These are phyloP conservation scores for Tanaodytes sp. DNA, from an alignment of 2,888 invertebrate genomes.

Conservation along the genomic window DNA sequence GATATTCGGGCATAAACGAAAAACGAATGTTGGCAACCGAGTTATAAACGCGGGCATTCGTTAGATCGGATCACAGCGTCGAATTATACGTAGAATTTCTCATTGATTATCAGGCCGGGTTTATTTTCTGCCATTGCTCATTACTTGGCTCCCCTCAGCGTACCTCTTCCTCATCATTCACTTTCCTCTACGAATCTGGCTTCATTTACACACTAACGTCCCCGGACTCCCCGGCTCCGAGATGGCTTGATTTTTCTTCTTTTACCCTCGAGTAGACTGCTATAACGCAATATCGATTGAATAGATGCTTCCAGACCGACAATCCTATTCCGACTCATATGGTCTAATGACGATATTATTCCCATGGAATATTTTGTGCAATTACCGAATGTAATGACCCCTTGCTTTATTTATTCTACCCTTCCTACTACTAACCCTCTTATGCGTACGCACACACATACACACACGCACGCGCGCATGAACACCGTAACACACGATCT, in stretches of 20 bases:
- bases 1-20: constrained; percentile 29
- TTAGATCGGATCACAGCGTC: constrained; percentile 53
- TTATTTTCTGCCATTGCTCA: constrained; percentile 55
- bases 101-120: constrained; percentile 63
- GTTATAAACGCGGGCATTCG: constrained; percentile 28
- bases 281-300: constrained; percentile 49
- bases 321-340: constrained; percentile 46
- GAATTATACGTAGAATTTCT: constrained; percentile 58
- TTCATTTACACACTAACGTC: constrained; percentile 65
- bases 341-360: constrained; percentile 53
- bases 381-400: constrained; percentile 56
- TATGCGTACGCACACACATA: constrained; percentile 35
- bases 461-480: constrained; percentile 3
- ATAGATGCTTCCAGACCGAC: constrained; percentile 46
- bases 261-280: constrained; percentile 27
- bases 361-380: constrained; percentile 55
- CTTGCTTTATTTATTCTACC: constrained; percentile 54
- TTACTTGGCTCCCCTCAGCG: constrained; percentile 29
- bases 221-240: constrained; percentile 27
- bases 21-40: constrained; percentile 33
- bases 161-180: constrained; percentile 29
- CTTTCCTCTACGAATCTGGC: constrained; percentile 31
- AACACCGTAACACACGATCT: constrained; percentile 20
- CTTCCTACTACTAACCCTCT: constrained; percentile 56
- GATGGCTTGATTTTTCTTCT: constrained; percentile 47